Evolutionary conservation across 2,113 vertebrate genomes (phyloP), one percentile per base, ranked within the genome.

Genomic region (Ailuropoda melanoleuca): DNA sequence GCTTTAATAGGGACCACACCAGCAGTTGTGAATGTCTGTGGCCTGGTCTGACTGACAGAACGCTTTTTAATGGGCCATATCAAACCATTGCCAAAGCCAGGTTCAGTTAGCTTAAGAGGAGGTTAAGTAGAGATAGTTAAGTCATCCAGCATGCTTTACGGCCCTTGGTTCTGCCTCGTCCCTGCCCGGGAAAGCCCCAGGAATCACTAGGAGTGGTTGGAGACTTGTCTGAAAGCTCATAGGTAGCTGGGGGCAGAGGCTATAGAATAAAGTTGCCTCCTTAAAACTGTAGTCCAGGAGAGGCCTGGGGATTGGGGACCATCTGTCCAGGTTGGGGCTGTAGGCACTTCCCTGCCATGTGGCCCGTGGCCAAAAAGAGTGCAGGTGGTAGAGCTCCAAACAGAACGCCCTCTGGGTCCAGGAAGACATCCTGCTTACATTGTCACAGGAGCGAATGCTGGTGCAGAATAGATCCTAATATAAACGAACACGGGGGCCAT

Each of bases 401-500:
- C 14, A 80, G 60, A 89, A 90, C 92, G 80, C 46, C 84, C 62
- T 87, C 23, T 74, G 66, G 55, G 60, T 80, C 68, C n/a, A 93
- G 24, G 66, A 97, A 85, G 53, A 88, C 43, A 66, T 48, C 8
- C 18, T 88, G 84, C n/a, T 82, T 83, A 10, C 6, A 5, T 15
- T 56, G 39, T 82, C 87, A 72, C 8, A 84, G 83, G 80, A 97
- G 43, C 87, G 90, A 87, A 94, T 94, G 87, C 43, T 0, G 8
- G 43, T 2, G 8, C 37, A 78, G 24, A 68, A 88, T 56, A 70
- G n/a, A 39, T 96, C 31, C 55, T 86, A 24, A 95, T 92, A 74
- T 50, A 96, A 90, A 97, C 97, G 74, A 97, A 83, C 60, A 56
- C 70, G 68, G 87, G 78, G 55, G 14, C 90, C 90, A 18, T 93